Percentiles rank a stretch among this genome's conserved stretches.
Evolutionary conservation across 2,888 invertebrate species (phyloP).

Genomic region (Apodemia mormo): DNA sequence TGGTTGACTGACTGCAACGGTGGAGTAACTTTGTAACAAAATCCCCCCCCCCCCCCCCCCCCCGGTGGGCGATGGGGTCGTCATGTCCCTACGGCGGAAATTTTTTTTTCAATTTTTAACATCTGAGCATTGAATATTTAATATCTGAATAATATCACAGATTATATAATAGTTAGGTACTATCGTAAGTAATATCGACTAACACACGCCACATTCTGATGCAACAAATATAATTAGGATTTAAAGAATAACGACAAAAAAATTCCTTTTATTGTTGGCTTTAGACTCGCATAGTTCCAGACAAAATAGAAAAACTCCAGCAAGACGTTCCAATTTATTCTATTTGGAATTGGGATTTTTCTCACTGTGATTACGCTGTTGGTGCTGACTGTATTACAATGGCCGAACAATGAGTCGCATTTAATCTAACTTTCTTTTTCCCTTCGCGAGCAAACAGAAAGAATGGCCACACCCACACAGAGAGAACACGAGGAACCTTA

Average conservation of each 20-base stretch:
- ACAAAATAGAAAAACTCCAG: constrained; percentile 20
- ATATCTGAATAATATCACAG: too few species aligned
- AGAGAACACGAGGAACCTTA: constrained; percentile 63
- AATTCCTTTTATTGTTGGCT: constrained; percentile 12
- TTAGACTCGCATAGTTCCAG: constrained; percentile 10
- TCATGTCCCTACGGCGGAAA: too few species aligned
- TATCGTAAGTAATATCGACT: background rate
- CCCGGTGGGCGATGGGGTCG: too few species aligned
- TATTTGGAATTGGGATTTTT: constrained; percentile 33
- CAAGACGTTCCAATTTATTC: constrained; percentile 22
- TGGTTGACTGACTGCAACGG: too few species aligned
- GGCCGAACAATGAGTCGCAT: constrained; percentile 60
- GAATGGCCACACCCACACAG: constrained; percentile 63
- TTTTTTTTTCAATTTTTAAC: background rate
- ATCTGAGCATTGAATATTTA: too few species aligned
- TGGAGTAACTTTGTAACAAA: too few species aligned
- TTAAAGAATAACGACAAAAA: background rate
- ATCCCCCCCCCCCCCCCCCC: too few species aligned
- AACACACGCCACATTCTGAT: background rate
- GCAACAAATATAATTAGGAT: background rate
- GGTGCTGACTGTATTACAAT: constrained; percentile 56
- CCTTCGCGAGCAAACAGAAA: constrained; percentile 62
- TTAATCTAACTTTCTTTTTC: constrained; percentile 74
- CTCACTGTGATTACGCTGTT: constrained; percentile 46
- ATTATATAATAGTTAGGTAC: too few species aligned